Conservation (phyloP, 1,140 invertebrate genomes). For the Zaprionus camerounensis region DNA sequence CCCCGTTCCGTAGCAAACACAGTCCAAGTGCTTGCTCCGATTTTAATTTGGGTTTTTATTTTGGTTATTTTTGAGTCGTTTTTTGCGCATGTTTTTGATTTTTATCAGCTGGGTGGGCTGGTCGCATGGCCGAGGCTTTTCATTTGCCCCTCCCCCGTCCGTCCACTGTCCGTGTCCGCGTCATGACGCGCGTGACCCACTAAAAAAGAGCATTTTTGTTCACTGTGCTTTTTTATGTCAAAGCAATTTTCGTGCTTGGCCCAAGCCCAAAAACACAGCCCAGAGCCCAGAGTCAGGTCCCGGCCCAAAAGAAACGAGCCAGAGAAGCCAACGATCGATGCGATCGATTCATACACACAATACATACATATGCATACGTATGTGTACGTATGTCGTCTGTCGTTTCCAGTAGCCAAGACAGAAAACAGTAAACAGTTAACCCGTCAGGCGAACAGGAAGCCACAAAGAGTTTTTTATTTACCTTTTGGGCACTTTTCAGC, state of each 20-base stretch:
- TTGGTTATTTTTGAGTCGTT: conserved; percentile 37
- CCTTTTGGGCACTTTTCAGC: conserved; percentile 72
- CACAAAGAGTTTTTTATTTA: conserved; percentile 38
- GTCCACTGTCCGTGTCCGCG: conserved; percentile 27
- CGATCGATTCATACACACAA: conserved; percentile 20
- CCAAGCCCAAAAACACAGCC: conserved; percentile 36
- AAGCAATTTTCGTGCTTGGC: conserved; percentile 75
- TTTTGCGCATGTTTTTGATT: conserved; percentile 81
- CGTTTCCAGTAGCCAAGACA: conserved; percentile 44
- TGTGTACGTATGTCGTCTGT: background rate
- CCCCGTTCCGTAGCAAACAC: background rate
- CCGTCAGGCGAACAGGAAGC: conserved; percentile 49
- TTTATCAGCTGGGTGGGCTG: conserved; percentile 80
- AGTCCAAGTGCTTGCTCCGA: conserved; percentile 68
- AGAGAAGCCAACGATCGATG: conserved; percentile 41
- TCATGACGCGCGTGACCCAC: conserved; percentile 80
- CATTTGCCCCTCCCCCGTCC: conserved; percentile 42
- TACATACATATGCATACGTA: too few relatives aligned
- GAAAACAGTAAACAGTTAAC: conserved; percentile 37
- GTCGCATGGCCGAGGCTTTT: conserved; percentile 59
- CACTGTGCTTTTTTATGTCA: conserved; percentile 63
- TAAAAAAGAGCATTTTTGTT: conserved; percentile 52
- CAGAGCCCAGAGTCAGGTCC: conserved; percentile 7
- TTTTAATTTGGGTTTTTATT: conserved; percentile 71
- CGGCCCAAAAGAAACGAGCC: conserved; percentile 27